These are phyloP conservation scores for Lota lota DNA, from an alignment of 2,113 vertebrate genomes.

Conservation along the genomic window DNA sequence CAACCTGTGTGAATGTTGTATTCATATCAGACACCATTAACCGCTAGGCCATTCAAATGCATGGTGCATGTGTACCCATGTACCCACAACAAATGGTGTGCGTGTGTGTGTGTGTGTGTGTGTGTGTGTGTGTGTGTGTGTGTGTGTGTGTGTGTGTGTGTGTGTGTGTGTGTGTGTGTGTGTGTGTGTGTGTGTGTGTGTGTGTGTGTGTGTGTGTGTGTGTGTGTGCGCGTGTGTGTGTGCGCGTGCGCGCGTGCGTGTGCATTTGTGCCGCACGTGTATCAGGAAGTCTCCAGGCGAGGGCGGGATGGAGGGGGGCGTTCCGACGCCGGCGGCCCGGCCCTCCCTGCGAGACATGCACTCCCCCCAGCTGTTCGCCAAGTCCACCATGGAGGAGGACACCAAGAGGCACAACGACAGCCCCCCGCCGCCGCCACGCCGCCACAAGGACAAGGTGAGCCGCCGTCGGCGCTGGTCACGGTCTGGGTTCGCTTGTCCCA, in stretches of 20 bases:
- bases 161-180: constrained; percentile 4
- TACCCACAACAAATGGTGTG: neutral
- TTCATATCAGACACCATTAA: no score
- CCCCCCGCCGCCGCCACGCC: constrained; percentile 70
- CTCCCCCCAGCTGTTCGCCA: constrained; percentile 83
- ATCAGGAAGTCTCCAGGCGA: constrained; percentile 92
- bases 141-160: constrained; percentile 29
- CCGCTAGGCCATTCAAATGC: no score
- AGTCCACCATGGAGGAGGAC: constrained; percentile 92
- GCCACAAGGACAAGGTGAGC: constrained; percentile 88
- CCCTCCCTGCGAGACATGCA: constrained; percentile 90
- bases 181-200: neutral
- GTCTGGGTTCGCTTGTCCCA: no score
- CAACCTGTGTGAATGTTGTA: no score
- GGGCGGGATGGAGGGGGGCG: constrained; percentile 74
- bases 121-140: constrained; percentile 29
- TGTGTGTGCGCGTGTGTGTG: neutral
- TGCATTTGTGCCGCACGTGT: constrained; percentile 40
- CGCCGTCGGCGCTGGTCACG: no score
- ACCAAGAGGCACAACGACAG: constrained; percentile 88
- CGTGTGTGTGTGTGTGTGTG: neutral
- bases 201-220: neutral
- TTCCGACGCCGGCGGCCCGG: constrained; percentile 76
- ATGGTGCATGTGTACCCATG: no score
- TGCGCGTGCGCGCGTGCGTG: constrained; percentile 28